These are phyloP conservation scores for Trogon melanurus DNA, from an alignment of 2,113 vertebrate species.

Conservation along the genomic window DNA sequence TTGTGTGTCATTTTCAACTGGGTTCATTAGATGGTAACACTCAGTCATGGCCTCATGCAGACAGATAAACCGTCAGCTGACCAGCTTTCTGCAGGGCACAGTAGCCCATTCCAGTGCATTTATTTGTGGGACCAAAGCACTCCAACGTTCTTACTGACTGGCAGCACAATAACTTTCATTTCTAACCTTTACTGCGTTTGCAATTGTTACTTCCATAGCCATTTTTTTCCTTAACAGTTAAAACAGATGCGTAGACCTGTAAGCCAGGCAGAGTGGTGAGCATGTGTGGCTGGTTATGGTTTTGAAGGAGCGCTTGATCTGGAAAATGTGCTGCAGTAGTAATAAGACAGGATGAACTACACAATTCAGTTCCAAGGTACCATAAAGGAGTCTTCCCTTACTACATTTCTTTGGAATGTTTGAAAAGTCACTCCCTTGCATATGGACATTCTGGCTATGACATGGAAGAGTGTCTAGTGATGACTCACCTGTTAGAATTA, in stretches of 20 bases:
- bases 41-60: neutral
- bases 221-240: neutral
- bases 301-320: neutral
- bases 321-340: neutral
- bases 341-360: neutral
- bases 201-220: neutral
- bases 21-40: neutral
- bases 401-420: neutral
- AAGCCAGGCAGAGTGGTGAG: neutral
- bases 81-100: neutral
- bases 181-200: neutral
- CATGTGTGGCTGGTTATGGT: too few relatives aligned
- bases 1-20: neutral
- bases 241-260: neutral
- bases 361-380: neutral
- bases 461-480: neutral
- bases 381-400: neutral
- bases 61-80: neutral
- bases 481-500: neutral
- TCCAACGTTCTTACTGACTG: neutral
- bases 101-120: neutral
- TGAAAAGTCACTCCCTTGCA: neutral
- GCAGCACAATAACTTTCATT: neutral
- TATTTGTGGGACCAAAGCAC: neutral
- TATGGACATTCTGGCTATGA: neutral